Conservation (phyloP, 2,113 vertebrate species). For the Gulo gulo region DNA sequence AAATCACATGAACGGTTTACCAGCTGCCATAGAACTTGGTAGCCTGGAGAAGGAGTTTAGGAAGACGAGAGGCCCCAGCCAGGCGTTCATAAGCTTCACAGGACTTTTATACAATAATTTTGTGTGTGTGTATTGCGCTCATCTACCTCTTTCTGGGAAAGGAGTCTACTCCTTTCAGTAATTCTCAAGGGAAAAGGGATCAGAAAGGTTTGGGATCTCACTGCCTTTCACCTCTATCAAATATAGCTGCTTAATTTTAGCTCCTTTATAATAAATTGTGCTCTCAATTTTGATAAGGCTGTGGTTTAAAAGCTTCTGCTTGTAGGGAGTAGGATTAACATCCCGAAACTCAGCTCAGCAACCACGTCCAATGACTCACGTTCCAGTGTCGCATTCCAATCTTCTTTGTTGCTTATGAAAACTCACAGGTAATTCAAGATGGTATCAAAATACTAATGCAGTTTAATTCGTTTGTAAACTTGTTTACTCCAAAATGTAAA, state of each 20-base stretch:
- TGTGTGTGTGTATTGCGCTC: neutral
- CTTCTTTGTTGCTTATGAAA: constrained; percentile 27
- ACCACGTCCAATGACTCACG: neutral
- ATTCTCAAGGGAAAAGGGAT: neutral
- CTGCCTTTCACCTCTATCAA: neutral
- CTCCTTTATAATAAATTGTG: neutral
- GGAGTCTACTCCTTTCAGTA: neutral
- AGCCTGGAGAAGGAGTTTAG: neutral
- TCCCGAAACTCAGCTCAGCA: neutral
- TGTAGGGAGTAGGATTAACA: neutral
- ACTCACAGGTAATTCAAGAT: constrained; percentile 32
- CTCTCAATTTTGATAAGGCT: neutral
- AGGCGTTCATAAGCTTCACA: neutral
- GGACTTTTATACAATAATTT: neutral
- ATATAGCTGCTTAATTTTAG: neutral
- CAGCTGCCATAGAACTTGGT: neutral
- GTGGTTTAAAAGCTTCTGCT: neutral
- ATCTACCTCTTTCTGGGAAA: neutral
- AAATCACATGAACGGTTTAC: neutral
- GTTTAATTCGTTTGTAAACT: constrained; percentile 42
- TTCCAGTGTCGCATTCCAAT: constrained; percentile 22
- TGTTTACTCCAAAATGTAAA: constrained; percentile 27
- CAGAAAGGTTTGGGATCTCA: neutral
- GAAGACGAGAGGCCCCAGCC: neutral
- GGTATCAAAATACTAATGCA: constrained; percentile 46